Conservation (phyloP, 2,113 vertebrate species). For the Megaceryle torquata region DNA sequence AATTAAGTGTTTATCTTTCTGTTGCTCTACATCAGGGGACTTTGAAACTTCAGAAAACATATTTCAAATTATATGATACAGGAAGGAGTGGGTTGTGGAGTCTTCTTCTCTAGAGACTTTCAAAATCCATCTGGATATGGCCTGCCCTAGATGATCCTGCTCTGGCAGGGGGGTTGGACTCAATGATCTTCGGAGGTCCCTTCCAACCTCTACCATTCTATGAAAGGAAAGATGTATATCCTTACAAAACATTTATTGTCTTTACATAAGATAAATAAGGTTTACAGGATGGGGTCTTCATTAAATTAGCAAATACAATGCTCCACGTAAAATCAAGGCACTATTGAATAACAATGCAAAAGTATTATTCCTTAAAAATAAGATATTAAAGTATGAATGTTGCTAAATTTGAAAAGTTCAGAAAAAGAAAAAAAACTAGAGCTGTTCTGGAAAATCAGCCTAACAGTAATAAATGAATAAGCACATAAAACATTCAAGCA, state of each 20-base stretch:
- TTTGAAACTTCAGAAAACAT: not conserved
- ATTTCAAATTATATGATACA: not conserved
- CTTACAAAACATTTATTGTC: not conserved
- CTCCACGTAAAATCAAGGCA: not conserved
- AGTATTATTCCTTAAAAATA: not conserved
- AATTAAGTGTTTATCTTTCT: not conserved
- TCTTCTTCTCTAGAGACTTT: too few relatives aligned
- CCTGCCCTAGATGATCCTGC: too few relatives aligned
- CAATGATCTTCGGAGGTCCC: too few relatives aligned
- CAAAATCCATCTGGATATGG: too few relatives aligned
- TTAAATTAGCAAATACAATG: not conserved
- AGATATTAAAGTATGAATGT: not conserved
- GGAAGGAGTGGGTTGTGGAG: not conserved
- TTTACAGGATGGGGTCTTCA: not conserved
- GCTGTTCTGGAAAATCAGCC: not conserved
- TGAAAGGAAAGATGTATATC: not conserved
- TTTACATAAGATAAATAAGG: not conserved
- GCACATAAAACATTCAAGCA: not conserved
- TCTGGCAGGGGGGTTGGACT: too few relatives aligned
- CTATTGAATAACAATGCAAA: not conserved
- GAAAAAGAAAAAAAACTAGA: not conserved
- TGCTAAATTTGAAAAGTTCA: not conserved
- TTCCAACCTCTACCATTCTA: too few relatives aligned
- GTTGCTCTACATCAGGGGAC: not conserved
- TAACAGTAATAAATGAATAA: not conserved